Conservation (phyloP, 2,113 vertebrate species). For the Megaceryle torquata region DNA sequence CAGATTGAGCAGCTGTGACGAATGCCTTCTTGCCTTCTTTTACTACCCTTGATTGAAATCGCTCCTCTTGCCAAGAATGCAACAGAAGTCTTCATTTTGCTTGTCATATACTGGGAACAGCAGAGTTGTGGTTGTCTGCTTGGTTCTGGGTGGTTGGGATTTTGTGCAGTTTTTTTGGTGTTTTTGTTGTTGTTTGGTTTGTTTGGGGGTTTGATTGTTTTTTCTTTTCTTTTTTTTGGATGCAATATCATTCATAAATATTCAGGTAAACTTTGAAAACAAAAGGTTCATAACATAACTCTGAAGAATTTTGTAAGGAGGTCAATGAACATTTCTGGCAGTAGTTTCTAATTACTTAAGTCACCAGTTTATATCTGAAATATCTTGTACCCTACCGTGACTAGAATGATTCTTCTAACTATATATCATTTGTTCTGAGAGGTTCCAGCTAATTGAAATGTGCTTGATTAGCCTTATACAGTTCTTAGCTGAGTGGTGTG, state of each 20-base stretch:
- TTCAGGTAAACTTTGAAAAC: slow-evolving; percentile 34
- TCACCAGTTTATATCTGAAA: slow-evolving; percentile 37
- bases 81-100: not conserved
- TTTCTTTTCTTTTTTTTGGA: not conserved
- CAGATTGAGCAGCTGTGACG: slow-evolving; percentile 30
- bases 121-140: not conserved
- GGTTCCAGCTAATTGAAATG: slow-evolving; percentile 22
- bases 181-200: too few relatives aligned
- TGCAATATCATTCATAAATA: slow-evolving; percentile 23
- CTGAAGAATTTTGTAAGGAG: not conserved
- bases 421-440: not conserved
- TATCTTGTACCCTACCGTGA: slow-evolving; percentile 10
- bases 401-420: slow-evolving; percentile 26
- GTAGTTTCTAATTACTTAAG: slow-evolving; percentile 50
- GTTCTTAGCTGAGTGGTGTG: not conserved
- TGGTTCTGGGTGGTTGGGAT: too few relatives aligned
- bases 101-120: not conserved
- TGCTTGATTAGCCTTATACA: not conserved
- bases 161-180: not conserved
- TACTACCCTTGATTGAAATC: slow-evolving; percentile 44
- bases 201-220: too few relatives aligned
- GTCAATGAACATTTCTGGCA: slow-evolving; percentile 48
- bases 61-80: slow-evolving; percentile 10
- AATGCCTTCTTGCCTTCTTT: slow-evolving; percentile 55
- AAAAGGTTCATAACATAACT: slow-evolving; percentile 5